Evolutionary conservation across 2,113 vertebrate genomes (phyloP), one percentile per base, ranked within the genome.

Genomic region (Cyprinodon brontotheroides): DNA sequence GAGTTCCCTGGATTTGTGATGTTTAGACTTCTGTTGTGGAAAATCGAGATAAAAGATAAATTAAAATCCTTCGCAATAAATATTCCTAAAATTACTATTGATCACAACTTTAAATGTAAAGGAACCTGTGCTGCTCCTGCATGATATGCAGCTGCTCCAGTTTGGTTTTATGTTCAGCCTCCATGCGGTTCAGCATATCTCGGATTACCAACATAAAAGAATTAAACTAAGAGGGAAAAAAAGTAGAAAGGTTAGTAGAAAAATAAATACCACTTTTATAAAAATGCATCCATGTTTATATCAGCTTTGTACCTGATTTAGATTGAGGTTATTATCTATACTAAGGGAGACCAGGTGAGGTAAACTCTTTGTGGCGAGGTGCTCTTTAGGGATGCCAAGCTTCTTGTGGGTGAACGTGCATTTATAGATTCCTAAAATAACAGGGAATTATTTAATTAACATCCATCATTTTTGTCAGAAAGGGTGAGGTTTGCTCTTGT

Each of bases 391-490:
- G 82, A 99, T 98, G 70, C 98, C 98, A 81, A 99, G 74, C 89
- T 99, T 99, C 90, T 99, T 99, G 88, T 99, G 98, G 81, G 94
- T 96, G 92, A 99, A 99, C 37, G 97, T 99, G 88, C 98, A 99
- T 88, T 99, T 99, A 84, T 99, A 99, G 92, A 99, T 99, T 72
- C 98, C 98, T 99, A 75, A 40, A 82, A 61, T 3, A 40, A 68
- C 17, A 4, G 47, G 38, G 12, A 4, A 10, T 36, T 65, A 45
- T 69, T 5, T 68, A 37, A 15, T 17, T 62, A 20, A 61, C 4
- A 75, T 22, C 2, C 4, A 17, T 72, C n/a, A 74, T 29, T 15
- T 14, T 13, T 50, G 48, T 57, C 2, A 68, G 7, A 57, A 43
- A 36, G 64, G 41, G 66, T 2, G 14, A 39, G 48, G 8, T 11